Percentiles rank a stretch among this genome's conserved stretches.
These are phyloP conservation scores for Eugnorisma glareosa DNA, from an alignment of 2,888 invertebrate genomes.

Conservation along the genomic window DNA sequence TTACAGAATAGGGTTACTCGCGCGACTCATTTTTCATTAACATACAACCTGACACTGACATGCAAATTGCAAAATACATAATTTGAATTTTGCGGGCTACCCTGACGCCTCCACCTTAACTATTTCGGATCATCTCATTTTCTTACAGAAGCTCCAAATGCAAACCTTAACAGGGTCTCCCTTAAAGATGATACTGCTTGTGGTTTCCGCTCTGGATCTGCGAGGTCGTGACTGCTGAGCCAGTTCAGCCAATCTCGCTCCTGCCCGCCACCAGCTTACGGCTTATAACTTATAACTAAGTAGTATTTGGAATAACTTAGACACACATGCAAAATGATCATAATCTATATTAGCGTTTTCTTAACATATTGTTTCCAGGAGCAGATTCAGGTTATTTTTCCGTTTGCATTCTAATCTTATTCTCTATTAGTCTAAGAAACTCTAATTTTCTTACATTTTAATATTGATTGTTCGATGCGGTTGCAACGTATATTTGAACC, in stretches of 20 bases:
- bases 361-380: background rate
- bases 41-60: too few relatives aligned
- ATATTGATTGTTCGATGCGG: background rate
- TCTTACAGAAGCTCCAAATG: background rate
- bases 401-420: background rate
- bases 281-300: slow-evolving; percentile 26
- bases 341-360: background rate
- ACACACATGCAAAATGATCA: slow-evolving; percentile 34
- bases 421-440: background rate
- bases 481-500: background rate
- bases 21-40: too few relatives aligned
- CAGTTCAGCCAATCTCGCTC: slow-evolving; percentile 32
- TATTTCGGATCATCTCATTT: background rate
- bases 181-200: slow-evolving; percentile 12
- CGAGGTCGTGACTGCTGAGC: slow-evolving; percentile 5
- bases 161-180: slow-evolving; percentile 44
- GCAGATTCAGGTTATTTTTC: background rate
- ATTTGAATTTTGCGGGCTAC: too few relatives aligned
- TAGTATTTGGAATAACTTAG: slow-evolving; percentile 18
- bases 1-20: too few relatives aligned
- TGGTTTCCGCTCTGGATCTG: slow-evolving; percentile 9
- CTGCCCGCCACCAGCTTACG: slow-evolving; percentile 27
- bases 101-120: too few relatives aligned
- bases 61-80: too few relatives aligned
- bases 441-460: background rate